These are phyloP conservation scores for Stegastes partitus DNA, from an alignment of 2,113 vertebrate genomes.

Conservation along the genomic window DNA sequence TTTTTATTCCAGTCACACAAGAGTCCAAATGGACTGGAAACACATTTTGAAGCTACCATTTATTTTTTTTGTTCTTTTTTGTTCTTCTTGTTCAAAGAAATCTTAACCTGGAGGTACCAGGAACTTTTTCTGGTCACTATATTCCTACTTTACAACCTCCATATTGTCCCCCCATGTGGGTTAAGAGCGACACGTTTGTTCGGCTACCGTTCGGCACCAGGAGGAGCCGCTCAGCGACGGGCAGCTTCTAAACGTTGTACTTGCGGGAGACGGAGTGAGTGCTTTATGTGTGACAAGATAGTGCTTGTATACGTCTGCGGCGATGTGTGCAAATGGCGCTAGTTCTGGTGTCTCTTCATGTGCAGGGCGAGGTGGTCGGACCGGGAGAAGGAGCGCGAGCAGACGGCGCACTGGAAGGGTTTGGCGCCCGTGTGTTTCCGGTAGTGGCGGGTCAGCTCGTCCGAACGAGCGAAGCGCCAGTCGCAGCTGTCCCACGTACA, in stretches of 20 bases:
- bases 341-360: conserved; percentile 99
- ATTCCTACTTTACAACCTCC: conserved; percentile 56
- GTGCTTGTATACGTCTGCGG: conserved; percentile 46
- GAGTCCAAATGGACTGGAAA: conserved; percentile 55
- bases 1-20: conserved; percentile 65
- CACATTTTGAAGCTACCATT: conserved; percentile 50
- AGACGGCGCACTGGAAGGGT: conserved; percentile 97
- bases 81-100: conserved; percentile 48
- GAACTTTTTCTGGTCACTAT: conserved; percentile 22
- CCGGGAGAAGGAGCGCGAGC: conserved; percentile 97
- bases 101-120: conserved; percentile 43
- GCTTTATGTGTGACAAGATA: conserved; percentile 43
- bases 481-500: conserved; percentile 98
- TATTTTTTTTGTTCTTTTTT: conserved; percentile 38
- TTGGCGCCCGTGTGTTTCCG: conserved; percentile 98
- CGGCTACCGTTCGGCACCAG: conserved; percentile 58
- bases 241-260: conserved; percentile 31
- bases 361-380: conserved; percentile 98
- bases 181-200: conserved; percentile 53
- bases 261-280: conserved; percentile 35
- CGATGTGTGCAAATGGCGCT: conserved; percentile 50
- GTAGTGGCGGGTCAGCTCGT: conserved; percentile 97
- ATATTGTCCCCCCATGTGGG: conserved; percentile 29
- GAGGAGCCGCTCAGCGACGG: conserved; percentile 48
- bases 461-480: conserved; percentile 97